phyloP scores from a whole-genome alignment of 2,113 vertebrate genomes.

The Passer montanus region DNA sequence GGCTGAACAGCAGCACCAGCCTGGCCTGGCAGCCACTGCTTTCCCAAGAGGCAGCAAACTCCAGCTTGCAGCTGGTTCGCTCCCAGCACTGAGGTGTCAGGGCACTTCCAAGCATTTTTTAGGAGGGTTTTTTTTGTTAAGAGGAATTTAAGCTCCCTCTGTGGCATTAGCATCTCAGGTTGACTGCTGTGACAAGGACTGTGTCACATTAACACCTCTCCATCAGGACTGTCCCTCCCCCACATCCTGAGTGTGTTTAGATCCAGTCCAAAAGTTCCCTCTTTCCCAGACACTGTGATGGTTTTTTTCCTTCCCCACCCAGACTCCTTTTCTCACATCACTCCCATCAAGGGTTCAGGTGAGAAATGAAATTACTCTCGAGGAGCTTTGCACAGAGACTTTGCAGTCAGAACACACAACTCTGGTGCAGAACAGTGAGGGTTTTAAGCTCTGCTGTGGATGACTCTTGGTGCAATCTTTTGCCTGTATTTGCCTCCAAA shows the following conservation, averaged over 20 bases:
- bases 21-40: not conserved
- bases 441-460: not conserved
- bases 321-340: not conserved
- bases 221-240: not conserved
- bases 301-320: not conserved
- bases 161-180: not conserved
- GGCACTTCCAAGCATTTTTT: not conserved
- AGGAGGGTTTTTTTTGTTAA: not conserved
- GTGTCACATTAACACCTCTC: not conserved
- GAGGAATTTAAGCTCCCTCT: not conserved
- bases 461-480: not conserved
- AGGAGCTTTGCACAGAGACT: slow-evolving; percentile 52
- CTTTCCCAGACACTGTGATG: not conserved
- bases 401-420: slow-evolving; percentile 48
- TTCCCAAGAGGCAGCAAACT: not conserved
- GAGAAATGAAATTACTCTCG: not conserved
- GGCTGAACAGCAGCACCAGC: not conserved
- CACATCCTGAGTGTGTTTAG: not conserved
- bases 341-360: not conserved
- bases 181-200: not conserved
- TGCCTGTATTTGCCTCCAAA: not conserved
- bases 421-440: slow-evolving; percentile 46
- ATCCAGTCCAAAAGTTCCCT: not conserved
- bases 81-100: not conserved
- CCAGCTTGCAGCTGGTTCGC: not conserved